Conservation (phyloP, 2,888 invertebrate species). For the Meandrusa payeni region DNA sequence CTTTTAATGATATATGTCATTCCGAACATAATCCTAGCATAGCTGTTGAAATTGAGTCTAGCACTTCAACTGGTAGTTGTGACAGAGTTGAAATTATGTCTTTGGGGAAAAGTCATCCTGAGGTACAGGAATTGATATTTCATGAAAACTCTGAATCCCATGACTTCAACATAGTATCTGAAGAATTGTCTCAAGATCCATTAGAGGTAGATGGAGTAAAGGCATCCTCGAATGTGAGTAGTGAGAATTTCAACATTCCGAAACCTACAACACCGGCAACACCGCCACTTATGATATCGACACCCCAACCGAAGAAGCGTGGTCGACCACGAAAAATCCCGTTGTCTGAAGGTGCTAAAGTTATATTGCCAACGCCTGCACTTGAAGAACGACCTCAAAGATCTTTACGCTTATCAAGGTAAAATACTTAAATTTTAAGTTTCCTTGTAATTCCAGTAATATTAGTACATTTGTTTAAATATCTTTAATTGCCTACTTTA, state of each 20-base stretch:
- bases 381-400: slow-evolving; percentile 72
- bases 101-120: slow-evolving; percentile 51
- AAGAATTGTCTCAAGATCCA: slow-evolving; percentile 71
- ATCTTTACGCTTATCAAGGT: slow-evolving; percentile 70
- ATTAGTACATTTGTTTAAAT: slow-evolving; percentile 6
- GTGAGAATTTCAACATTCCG: slow-evolving; percentile 42
- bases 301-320: slow-evolving; percentile 71
- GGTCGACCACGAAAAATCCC: slow-evolving; percentile 72
- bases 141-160: slow-evolving; percentile 66
- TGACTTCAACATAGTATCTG: slow-evolving; percentile 52
- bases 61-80: slow-evolving; percentile 60
- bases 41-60: slow-evolving; percentile 54
- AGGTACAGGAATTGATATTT: slow-evolving; percentile 65
- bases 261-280: slow-evolving; percentile 36
- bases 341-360: slow-evolving; percentile 55
- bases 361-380: slow-evolving; percentile 57
- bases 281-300: slow-evolving; percentile 42
- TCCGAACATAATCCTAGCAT: slow-evolving; percentile 49
- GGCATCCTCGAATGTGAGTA: slow-evolving; percentile 32
- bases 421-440: slow-evolving; percentile 28
- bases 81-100: slow-evolving; percentile 48
- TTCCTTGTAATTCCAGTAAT: not conserved
- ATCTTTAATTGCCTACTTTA: too few species aligned
- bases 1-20: slow-evolving; percentile 53
- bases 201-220: slow-evolving; percentile 57